Conservation (phyloP, 2,113 vertebrate species). For the Scomber japonicus region DNA sequence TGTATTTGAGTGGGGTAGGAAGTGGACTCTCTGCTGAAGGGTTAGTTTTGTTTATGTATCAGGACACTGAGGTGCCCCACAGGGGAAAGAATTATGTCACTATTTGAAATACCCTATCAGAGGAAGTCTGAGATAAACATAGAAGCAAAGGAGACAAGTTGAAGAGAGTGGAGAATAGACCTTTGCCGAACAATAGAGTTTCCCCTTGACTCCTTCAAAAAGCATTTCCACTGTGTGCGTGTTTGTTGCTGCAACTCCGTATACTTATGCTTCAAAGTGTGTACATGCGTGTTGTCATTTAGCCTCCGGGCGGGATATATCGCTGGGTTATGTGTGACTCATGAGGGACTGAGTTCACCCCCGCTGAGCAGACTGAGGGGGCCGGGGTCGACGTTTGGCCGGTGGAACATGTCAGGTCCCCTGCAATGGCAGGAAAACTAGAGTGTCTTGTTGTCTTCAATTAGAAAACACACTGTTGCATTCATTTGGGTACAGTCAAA, state of each 20-base stretch:
- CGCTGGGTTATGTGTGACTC: constrained; percentile 51
- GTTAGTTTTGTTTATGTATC: neutral
- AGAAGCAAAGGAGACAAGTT: constrained; percentile 1
- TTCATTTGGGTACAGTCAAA: constrained; percentile 73
- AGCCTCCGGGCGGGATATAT: constrained; percentile 25
- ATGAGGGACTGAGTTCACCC: constrained; percentile 53
- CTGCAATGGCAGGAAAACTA: constrained; percentile 17
- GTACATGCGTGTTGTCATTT: constrained; percentile 20
- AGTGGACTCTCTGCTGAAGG: too few species aligned
- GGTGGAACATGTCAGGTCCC: constrained; percentile 22
- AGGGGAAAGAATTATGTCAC: constrained; percentile 9
- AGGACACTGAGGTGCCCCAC: constrained; percentile 10
- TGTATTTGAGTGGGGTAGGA: neutral
- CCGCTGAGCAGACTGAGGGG: constrained; percentile 7
- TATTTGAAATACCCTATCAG: constrained; percentile 18
- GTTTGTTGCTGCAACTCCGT: constrained; percentile 21
- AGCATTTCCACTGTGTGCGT: neutral
- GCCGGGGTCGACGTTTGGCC: constrained; percentile 25
- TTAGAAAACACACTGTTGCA: constrained; percentile 60
- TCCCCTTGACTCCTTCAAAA: neutral
- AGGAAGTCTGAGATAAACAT: constrained; percentile 48
- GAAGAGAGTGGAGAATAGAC: constrained; percentile 11
- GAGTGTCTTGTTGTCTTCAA: constrained; percentile 51
- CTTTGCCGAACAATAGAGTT: constrained; percentile 41
- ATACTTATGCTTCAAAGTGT: neutral